Base-by-base conservation (phyloP, 2,888 invertebrate genomes). In the Adelognathus sp. region DNA sequence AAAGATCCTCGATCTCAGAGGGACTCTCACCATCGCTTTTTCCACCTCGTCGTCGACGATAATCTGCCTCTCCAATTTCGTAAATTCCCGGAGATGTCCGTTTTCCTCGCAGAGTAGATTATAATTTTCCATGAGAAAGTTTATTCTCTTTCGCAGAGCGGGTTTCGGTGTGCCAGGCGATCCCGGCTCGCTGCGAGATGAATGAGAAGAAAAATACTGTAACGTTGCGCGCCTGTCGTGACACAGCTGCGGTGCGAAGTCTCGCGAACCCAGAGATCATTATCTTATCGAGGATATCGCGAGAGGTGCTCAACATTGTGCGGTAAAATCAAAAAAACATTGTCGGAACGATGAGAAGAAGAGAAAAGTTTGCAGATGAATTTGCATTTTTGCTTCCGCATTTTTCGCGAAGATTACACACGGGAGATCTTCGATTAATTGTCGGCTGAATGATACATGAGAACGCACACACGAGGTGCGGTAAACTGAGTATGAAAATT, bases 21-120 rank as follows among this genome's bases (percentile, higher is more conserved):
- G n/a, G 16, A 29, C 44, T 31, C 41, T 76, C 61, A 82, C 81
- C 77, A 76, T 80, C 6, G 76, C 73, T 16, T 60, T 61, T 27
- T 76, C 69, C 0, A 71, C 61, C 14, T 74, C 44, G 83, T 93
- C 92, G 66, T 88, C 89, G 14, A 92, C 92, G 4, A 91, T 82
- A 76, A 92, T 91, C 64, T 94, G 92, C 76, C 93, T 94, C 87
- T 95, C 95, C 80, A 94, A 89, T 66, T 93, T 92, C 1, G 95
- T 94, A 77, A 94, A 92, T 83, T 94, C 93, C 16, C 24, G 9
- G 33, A 76, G 67, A 44, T 27, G 52, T 14, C 67, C 61, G 41
- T 79, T 67, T 18, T 79, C 79, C 3, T 50, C 31, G 64, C 92
- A 90, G 14, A 95, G 90, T 71, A 93, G 93, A 80, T 92, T 89